Base-by-base conservation (phyloP, 2,113 vertebrate genomes). In the Gasterosteus nipponicus region DNA sequence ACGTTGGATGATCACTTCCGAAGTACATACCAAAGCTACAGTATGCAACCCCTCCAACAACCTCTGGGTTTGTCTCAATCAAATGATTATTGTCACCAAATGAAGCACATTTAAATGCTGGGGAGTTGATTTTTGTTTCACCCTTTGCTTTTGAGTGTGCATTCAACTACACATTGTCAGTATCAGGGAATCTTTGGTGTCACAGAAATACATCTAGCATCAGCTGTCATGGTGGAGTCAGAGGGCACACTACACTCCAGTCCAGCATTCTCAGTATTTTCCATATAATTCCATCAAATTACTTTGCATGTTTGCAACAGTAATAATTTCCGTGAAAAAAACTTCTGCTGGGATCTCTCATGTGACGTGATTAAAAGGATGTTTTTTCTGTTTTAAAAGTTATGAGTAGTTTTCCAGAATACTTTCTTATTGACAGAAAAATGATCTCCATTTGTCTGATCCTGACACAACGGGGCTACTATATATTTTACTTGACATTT, bases 41-140 rank as follows among this genome's bases (percentile, higher is more conserved):
- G 29, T 42, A 42, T 39, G 18, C 9, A 26, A n/a, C 63, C 38
- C 12, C 11, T 73, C 46, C 19, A 46, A 15, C 49, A 64, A 57
- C 63, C 58, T 54, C 7, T 35, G 61, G 73, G 73, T 69, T 5
- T 69, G 12, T 69, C 65, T 69, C 57, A 77, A 71, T 83, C 78
- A 80, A 68, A 84, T 81, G 5, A 38, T 85, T 77, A 83, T 81
- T 74, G 63, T 51, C 39, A 78, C 85, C 3, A 83, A 77, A 80
- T 76, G 56, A 49, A 64, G 80, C 58, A 77, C 22, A 87, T 86
- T 88, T 75, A 9, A 81, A 87, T 89, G 72, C 73, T 69, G 51
- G 68, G 69, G 61, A 83, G 59, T 14, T 58, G 51, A 73, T 75
- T 61, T 85, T 89, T 70, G 42, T 80, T 73, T 83, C 70, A 78